phyloP scores from a whole-genome alignment of 2,888 invertebrate species.

The Megalurothrips usitatus region DNA sequence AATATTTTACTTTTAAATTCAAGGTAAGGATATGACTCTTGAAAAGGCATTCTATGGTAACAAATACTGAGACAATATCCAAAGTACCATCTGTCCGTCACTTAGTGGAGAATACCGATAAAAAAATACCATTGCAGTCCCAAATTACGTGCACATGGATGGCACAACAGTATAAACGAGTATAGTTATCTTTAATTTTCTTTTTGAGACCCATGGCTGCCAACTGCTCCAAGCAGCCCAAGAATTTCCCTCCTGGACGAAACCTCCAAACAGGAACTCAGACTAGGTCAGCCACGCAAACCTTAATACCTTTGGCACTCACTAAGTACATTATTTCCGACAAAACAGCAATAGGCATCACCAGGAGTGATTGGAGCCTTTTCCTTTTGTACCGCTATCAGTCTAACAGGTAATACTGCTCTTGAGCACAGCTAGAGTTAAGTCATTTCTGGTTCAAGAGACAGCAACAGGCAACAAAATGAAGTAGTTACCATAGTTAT shows the following conservation, averaged over 20 bases:
- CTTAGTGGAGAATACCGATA: neutral
- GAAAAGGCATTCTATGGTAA: conserved; percentile 22
- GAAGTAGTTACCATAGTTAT: conserved; percentile 13
- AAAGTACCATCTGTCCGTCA: neutral
- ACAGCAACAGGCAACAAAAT: conserved; percentile 21
- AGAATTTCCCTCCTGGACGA: conserved; percentile 12
- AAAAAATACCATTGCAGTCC: conserved; percentile 25
- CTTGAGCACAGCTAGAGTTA: neutral
- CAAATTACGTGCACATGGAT: conserved; percentile 11
- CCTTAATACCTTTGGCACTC: conserved; percentile 24
- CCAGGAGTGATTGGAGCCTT: conserved; percentile 8
- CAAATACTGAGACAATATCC: conserved; percentile 15
- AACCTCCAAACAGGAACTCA: conserved; percentile 8
- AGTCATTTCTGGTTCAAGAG: neutral
- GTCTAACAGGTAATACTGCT: conserved; percentile 22
- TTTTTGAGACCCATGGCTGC: neutral
- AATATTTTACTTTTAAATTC: neutral
- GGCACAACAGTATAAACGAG: conserved; percentile 20
- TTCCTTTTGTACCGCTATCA: conserved; percentile 23
- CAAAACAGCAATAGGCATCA: conserved; percentile 26
- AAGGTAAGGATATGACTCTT: neutral
- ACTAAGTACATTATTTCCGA: conserved; percentile 26
- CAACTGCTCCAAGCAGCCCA: conserved; percentile 7
- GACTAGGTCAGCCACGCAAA: conserved; percentile 24
- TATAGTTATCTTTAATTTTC: neutral